Evolutionary conservation across 2,113 vertebrate genomes (phyloP), one percentile per base, ranked within the genome.

Genomic region (Nothobranchius furzeri): DNA sequence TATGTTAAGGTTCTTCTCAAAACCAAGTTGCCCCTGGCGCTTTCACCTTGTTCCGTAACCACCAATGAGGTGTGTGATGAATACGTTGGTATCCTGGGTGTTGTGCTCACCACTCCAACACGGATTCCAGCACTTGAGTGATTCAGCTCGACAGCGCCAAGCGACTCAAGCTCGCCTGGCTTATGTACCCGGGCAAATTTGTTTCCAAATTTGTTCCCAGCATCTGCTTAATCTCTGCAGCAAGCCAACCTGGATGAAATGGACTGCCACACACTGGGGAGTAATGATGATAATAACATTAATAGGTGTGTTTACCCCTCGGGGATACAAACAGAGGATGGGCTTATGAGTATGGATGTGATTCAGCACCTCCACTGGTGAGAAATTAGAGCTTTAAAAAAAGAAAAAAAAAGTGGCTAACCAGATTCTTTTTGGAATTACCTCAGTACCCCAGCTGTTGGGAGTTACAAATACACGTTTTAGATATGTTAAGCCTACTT

Each of bases 181-280:
- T 58, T 57, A 46, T 54, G 53, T 12, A n/a, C 70, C 47, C 56
- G 45, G 60, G 76, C 64, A 70, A 84, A 76, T 81, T 78, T 79
- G 64, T 80, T 82, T 81, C 12, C 64, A 75, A 78, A 78, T 86
- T 89, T 78, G 59, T 89, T 81, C 73, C 65, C 73, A 73, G 82
- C 82, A 85, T 88, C 84, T 87, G 86, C 46, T 85, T 85, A 83
- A 89, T 86, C 79, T 84, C 82, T 64, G 1, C 75, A 68, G 67
- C 73, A 70, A 85, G 86, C 84, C 87, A 85, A 83, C 82, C 70
- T 80, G 78, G 74, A 85, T 87, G 79, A 85, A 85, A 79, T 76
- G 78, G 65, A 69, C 82, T 81, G 82, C 84, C 84, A 81, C 64
- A 79, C 82, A 75, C 51, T 7, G 62, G 51, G 58, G 55, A 35